Base-by-base conservation (phyloP, 2,888 invertebrate genomes). In the Coremacera marginata region DNA sequence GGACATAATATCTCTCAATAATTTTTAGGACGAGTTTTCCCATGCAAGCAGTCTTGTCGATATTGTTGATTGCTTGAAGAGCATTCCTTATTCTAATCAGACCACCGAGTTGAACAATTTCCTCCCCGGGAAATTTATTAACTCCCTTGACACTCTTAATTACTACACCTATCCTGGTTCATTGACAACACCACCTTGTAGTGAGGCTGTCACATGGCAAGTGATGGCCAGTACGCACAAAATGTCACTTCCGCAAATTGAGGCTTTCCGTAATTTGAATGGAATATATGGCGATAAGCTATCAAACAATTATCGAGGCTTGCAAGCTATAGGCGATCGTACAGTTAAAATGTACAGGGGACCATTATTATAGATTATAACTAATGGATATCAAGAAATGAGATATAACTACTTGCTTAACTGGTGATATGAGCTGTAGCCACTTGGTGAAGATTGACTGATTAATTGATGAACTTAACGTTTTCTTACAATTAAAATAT, bases 161-260 rank as follows among this genome's bases (percentile, higher is more conserved):
- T 14, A 49, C 68, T 27, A 44, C 3, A 4, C 16, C 37, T 8
- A 5, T 55, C 9, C 81, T 49, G 95, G 95, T 0, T 95, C 95
- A 0, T 89, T 95, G 68, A 95, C 95, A 5, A 94, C 95, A 0
- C 95, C 95, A 0, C 90, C 85, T 0, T 95, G 95, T 85, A 92
- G 92, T 70, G 94, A 95, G 83, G 91, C 91, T 0, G 94, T 95
- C 55, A 91, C 91, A 7, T 95, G 95, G 94, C 93, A 94, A 37
- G 91, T 95, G 0, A 91, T 93, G 77, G 89, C 90, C 0, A 89
- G 91, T n/a, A 90, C 90, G n/a, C 82, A 92, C 44, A 90, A 91
- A 0, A 90, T 93, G 77, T 84, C 88, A 0, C 79, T 84, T 85
- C 79, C 78, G 78, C 37, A 31, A 49, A 25, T 37, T 27, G 4